phyloP scores from a whole-genome alignment of 92 coral and sea anemone species.

The Anthopleura xanthogrammica region DNA sequence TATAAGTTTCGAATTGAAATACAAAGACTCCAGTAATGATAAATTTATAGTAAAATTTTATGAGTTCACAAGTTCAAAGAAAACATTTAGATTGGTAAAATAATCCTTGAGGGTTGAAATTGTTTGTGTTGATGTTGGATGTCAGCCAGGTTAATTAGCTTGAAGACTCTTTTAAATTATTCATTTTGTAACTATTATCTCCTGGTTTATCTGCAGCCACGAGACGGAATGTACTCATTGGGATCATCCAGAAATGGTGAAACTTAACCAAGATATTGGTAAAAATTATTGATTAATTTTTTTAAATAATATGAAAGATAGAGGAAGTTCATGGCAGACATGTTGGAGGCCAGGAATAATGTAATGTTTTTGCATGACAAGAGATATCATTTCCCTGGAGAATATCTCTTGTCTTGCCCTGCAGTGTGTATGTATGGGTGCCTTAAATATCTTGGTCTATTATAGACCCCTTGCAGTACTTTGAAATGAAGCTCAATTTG shows the following conservation, averaged over 20 bases:
- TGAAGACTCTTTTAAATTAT: not conserved
- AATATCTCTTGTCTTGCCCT: no score
- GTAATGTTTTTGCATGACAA: no score
- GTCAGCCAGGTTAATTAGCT: not conserved
- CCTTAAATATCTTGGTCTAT: no score
- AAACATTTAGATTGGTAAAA: not conserved
- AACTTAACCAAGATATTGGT: slow-evolving; percentile 80
- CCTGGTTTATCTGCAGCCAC: slow-evolving; percentile 53
- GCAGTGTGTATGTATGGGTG: no score
- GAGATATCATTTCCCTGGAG: no score
- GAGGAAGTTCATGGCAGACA: no score
- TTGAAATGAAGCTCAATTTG: no score
- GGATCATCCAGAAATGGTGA: slow-evolving; percentile 98
- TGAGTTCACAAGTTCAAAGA: slow-evolving; percentile 1
- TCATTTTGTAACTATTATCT: not conserved
- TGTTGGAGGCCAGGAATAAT: no score
- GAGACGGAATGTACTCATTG: slow-evolving; percentile 93
- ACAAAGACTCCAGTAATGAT: not conserved
- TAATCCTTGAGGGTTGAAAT: not conserved
- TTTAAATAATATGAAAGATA: no score
- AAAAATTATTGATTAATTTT: not conserved
- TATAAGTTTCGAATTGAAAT: not conserved
- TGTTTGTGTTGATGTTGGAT: not conserved
- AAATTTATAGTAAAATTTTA: not conserved
- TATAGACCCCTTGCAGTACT: no score